phyloP scores from a whole-genome alignment of 2,113 vertebrate species.

The Pterocles burchelli region DNA sequence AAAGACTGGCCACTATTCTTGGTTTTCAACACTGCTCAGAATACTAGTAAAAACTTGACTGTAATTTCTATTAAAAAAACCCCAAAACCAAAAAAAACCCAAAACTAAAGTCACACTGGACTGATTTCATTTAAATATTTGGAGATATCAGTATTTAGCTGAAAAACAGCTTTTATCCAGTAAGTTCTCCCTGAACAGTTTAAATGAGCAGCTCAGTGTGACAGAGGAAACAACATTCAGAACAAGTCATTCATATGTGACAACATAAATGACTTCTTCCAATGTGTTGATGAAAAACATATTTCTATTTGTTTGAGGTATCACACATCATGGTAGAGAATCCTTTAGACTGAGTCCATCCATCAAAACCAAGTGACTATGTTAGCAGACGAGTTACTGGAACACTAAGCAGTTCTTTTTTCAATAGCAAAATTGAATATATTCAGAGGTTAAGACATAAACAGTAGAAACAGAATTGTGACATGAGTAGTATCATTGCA shows the following conservation, averaged over 20 bases:
- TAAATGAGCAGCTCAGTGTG: constrained; percentile 30
- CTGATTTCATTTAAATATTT: constrained; percentile 23
- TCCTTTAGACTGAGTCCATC: constrained; percentile 59
- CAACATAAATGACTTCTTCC: constrained; percentile 61
- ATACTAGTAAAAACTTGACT: constrained; percentile 5
- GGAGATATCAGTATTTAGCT: not conserved
- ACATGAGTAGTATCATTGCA: constrained; percentile 1
- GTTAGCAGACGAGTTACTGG: not conserved
- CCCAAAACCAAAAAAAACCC: not conserved
- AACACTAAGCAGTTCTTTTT: not conserved
- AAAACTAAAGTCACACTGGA: not conserved
- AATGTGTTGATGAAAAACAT: constrained; percentile 20
- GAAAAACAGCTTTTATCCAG: constrained; percentile 18
- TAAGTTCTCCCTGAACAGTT: not conserved
- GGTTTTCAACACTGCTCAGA: constrained; percentile 12
- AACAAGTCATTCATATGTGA: constrained; percentile 64
- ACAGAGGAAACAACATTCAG: constrained; percentile 46
- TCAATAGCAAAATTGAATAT: not conserved
- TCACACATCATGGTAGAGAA: constrained; percentile 62
- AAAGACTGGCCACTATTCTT: not conserved
- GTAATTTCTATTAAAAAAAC: not conserved
- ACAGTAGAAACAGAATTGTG: constrained; percentile 4
- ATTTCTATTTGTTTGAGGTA: constrained; percentile 60
- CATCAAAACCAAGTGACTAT: constrained; percentile 44
- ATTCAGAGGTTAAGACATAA: constrained; percentile 22